Conservation (phyloP, 2,113 vertebrate genomes). For the Megalops atlanticus region DNA sequence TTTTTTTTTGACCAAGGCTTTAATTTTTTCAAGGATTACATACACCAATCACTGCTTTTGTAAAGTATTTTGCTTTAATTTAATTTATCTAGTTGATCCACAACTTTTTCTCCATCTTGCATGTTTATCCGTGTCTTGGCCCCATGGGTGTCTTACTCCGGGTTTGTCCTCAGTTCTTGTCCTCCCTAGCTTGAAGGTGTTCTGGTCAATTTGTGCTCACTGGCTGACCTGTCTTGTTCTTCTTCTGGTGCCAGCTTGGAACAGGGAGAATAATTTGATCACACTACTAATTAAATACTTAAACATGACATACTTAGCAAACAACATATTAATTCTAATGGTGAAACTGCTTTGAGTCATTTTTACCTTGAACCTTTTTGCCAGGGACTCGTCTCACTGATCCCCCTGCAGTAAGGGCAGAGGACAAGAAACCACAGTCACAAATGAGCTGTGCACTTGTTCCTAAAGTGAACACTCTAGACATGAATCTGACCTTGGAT, state of each 20-base stretch:
- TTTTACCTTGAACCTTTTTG: constrained; percentile 56
- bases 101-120: constrained; percentile 4
- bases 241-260: constrained; percentile 50
- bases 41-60: background rate
- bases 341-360: background rate
- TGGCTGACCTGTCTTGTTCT: constrained; percentile 37
- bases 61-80: constrained; percentile 7
- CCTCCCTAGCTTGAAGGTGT: background rate
- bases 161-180: background rate
- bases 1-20: constrained; percentile 2
- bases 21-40: constrained; percentile 10
- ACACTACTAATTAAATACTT: too few relatives aligned
- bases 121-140: constrained; percentile 1
- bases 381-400: constrained; percentile 32
- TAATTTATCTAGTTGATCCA: constrained; percentile 10
- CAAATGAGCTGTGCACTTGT: background rate
- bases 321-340: background rate
- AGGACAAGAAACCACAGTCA: constrained; percentile 45
- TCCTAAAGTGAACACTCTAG: background rate
- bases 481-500: constrained; percentile 60
- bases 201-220: constrained; percentile 26
- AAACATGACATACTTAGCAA: too few relatives aligned
- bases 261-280: constrained; percentile 6
- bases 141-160: background rate
- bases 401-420: constrained; percentile 41